Evolutionary conservation across 2,113 vertebrate genomes (phyloP), one percentile per base, ranked within the genome.

Genomic region (Cephalopterus ornatus): DNA sequence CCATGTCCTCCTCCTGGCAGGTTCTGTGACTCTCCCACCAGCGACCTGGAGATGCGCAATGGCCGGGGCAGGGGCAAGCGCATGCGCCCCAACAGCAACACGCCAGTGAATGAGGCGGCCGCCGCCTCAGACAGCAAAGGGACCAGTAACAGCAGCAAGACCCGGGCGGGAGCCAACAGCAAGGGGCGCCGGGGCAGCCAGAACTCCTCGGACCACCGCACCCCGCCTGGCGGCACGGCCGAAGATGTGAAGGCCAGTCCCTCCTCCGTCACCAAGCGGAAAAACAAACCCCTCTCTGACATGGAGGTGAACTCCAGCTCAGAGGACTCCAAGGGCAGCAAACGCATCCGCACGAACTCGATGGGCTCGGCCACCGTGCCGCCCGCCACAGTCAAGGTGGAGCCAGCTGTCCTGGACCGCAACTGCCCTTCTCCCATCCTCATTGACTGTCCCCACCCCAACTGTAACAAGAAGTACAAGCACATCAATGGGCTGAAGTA

Each of bases 291-390:
- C 24, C 98, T 99, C 89, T 99, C 99, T 0, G 99, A 99, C 93
- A 99, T 99, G 99, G 99, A 99, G 90, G 99, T 99, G n/a, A 99
- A 99, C 97, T 99, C 99, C n/a, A 99, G 99, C 96, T 99, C 99
- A 0, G 99, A 99, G 98, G 99, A 99, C 97, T 99, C 98, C 88
- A 99, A 99, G 98, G 99, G 99, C 96, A 99, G 99, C 98, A 99
- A 99, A 93, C 99, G 99, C 44, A 99, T 99, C 97, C 99, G 99
- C 88, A 99, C 99, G 6, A 99, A 99, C 95, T 99, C 99, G 0
- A 98, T 98, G 97, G 98, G 98, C 78, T 98, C 95, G 79, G 98
- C 98, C 79, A 97, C 96, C 2, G 97, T 91, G 61, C 97, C 97
- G 0, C 97, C 94, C 3, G 96, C 99, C 8, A 50, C 98, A 0